Base-by-base conservation (phyloP, 2,113 vertebrate genomes). In the Phylloscopus whistleri region DNA sequence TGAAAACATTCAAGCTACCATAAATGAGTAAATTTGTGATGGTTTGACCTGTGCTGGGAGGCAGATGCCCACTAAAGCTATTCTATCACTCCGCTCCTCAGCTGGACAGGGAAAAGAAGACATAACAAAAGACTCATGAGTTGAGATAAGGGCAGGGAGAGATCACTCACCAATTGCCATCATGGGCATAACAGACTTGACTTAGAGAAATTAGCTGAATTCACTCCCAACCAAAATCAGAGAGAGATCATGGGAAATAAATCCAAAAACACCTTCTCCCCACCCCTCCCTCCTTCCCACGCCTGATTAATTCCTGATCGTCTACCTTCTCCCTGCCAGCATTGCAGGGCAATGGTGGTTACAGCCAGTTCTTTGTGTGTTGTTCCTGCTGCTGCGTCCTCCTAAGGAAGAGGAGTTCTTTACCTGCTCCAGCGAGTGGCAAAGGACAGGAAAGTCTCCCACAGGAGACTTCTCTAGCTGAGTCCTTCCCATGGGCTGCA, bases 261-360 rank as follows among this genome's bases (percentile, higher is more conserved):
- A 46, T 46, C 16, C 2, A 49, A 22, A 70, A 64, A 2, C 17
- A 49, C 6, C 4, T 63, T 48, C 41, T 63, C 10, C 23, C 13
- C 19, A 68, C 10, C 3, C 10, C 23, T 74, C 28, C n/a, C 20
- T 82, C 28, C 11, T 53, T 67, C n/a, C 46, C 19, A 20, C 19
- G 19, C 37, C 44, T 39, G 58, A 39, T 53, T 69, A n/a, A 30
- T 39, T 59, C 23, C 9, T 1, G 0, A 2, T 39, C 52, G 1
- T 30, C 46, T 75, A 7, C 23, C 23, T 53, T 13, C 16, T 82
- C 28, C 33, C 23, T 39, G 10, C 23, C 46, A 46, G 33, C 6
- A 11, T 23, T 0, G 0, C 37, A 26, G 39, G 19, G 7, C 7
- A 15, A 13, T 33, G 6, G 6, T 39, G 23, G 5, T 53, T 60